These are phyloP conservation scores for Patagioenas fasciata DNA, from an alignment of 2,113 vertebrate genomes.

Conservation along the genomic window DNA sequence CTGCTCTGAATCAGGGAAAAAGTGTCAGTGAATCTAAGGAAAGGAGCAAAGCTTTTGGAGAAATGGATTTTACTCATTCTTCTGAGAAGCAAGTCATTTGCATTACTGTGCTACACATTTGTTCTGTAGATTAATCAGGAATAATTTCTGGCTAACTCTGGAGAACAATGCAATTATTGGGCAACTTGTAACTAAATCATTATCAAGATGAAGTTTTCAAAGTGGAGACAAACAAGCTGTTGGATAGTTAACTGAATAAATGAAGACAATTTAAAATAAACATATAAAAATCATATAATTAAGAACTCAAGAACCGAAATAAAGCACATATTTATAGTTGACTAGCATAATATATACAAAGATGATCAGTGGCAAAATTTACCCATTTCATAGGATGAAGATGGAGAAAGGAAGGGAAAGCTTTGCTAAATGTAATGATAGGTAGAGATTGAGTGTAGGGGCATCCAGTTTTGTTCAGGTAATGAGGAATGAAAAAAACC, in stretches of 20 bases:
- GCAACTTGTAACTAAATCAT: accelerated
- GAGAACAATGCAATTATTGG: background rate
- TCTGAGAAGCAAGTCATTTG: background rate
- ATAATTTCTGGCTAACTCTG: background rate
- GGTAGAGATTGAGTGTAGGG: background rate
- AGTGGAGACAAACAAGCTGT: background rate
- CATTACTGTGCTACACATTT: background rate
- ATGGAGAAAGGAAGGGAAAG: background rate
- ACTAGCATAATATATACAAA: background rate
- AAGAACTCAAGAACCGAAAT: background rate
- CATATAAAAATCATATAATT: background rate
- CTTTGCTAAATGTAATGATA: background rate
- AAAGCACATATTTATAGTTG: background rate
- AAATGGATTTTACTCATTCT: background rate
- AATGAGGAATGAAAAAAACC: background rate
- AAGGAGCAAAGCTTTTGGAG: background rate
- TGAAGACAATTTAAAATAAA: background rate
- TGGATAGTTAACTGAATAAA: background rate
- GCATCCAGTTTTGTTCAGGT: background rate
- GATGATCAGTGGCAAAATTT: background rate
- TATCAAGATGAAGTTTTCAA: background rate
- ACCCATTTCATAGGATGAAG: background rate
- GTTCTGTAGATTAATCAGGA: background rate
- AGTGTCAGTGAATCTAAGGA: background rate
- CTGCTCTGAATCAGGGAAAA: background rate